Percentiles rank a stretch among this genome's conserved stretches.
phyloP scores from a whole-genome alignment of 2,888 invertebrate species.

The Melanostoma scalare region DNA sequence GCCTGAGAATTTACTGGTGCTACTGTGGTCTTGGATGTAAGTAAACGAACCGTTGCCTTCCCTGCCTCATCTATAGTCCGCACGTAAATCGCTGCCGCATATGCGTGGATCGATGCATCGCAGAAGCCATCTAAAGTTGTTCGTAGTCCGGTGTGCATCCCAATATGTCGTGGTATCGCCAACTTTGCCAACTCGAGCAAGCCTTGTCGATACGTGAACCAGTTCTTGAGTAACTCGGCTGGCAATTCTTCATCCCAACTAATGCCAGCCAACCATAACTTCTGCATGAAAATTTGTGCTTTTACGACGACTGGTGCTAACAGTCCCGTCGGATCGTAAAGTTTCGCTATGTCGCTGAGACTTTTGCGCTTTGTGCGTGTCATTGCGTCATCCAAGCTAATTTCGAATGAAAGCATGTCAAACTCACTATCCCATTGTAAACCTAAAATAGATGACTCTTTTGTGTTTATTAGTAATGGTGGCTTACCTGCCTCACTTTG shows the following conservation, averaged over 20 bases:
- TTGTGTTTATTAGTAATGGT: slow-evolving; percentile 17
- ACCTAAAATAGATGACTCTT: slow-evolving; percentile 5
- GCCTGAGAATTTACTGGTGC: slow-evolving; percentile 23
- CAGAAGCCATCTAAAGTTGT: slow-evolving; percentile 36
- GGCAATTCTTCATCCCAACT: slow-evolving; percentile 16
- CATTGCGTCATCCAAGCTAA: slow-evolving; percentile 12
- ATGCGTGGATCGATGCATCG: slow-evolving; percentile 23
- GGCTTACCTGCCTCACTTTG: slow-evolving; percentile 8
- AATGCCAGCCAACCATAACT: slow-evolving; percentile 39
- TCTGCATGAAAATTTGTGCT: slow-evolving; percentile 36
- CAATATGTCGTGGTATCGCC: slow-evolving; percentile 38
- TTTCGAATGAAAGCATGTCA: slow-evolving; percentile 28
- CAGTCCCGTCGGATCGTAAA: slow-evolving; percentile 32
- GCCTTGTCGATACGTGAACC: slow-evolving; percentile 15
- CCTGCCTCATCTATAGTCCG: slow-evolving; percentile 13
- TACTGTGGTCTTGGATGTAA: slow-evolving; percentile 24
- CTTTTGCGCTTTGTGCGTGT: slow-evolving; percentile 22
- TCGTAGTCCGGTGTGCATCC: slow-evolving; percentile 19
- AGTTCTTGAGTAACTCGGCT: not conserved
- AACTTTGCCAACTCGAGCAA: slow-evolving; percentile 17
- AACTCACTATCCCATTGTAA: slow-evolving; percentile 38
- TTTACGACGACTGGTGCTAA: slow-evolving; percentile 33
- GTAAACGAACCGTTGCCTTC: slow-evolving; percentile 9
- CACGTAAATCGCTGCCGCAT: slow-evolving; percentile 24
- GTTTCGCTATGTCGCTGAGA: slow-evolving; percentile 37